These are phyloP conservation scores for Cynocephalus volans DNA, from an alignment of 2,113 vertebrate species.

Conservation along the genomic window DNA sequence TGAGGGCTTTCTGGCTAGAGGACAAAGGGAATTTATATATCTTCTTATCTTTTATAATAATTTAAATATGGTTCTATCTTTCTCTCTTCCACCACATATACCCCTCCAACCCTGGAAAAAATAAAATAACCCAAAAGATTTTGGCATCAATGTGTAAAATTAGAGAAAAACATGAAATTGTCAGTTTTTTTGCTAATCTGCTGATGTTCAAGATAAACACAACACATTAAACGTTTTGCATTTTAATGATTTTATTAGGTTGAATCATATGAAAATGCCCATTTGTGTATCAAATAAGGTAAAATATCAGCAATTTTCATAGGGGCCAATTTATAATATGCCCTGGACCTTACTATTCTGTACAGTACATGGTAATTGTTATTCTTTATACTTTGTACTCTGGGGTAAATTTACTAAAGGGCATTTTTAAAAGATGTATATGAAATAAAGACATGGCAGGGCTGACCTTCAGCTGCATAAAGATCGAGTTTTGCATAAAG, in stretches of 20 bases:
- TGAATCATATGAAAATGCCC: neutral
- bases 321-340: slow-evolving; percentile 49
- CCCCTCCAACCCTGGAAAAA: neutral
- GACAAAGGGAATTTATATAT: neutral
- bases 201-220: neutral
- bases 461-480: slow-evolving; percentile 58
- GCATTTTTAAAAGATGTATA: slow-evolving; percentile 64
- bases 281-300: slow-evolving; percentile 63
- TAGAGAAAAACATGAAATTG: slow-evolving; percentile 29
- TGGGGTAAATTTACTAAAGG: slow-evolving; percentile 65
- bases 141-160: neutral
- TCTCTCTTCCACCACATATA: neutral
- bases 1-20: neutral
- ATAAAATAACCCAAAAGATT: neutral
- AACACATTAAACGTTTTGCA: neutral
- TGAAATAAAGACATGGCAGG: slow-evolving; percentile 70
- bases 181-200: slow-evolving; percentile 6
- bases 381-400: slow-evolving; percentile 53
- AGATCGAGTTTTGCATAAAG: slow-evolving; percentile 64
- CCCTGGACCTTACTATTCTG: slow-evolving; percentile 38
- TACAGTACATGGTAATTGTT: slow-evolving; percentile 42
- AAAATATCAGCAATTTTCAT: slow-evolving; percentile 48
- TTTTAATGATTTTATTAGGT: slow-evolving; percentile 52
- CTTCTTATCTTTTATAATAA: neutral
- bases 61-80: neutral